A percentile compares a stretch with the other conserved stretches of the same genome.
These are phyloP conservation scores for Neofelis nebulosa DNA, from an alignment of 2,113 vertebrate genomes.

Conservation along the genomic window DNA sequence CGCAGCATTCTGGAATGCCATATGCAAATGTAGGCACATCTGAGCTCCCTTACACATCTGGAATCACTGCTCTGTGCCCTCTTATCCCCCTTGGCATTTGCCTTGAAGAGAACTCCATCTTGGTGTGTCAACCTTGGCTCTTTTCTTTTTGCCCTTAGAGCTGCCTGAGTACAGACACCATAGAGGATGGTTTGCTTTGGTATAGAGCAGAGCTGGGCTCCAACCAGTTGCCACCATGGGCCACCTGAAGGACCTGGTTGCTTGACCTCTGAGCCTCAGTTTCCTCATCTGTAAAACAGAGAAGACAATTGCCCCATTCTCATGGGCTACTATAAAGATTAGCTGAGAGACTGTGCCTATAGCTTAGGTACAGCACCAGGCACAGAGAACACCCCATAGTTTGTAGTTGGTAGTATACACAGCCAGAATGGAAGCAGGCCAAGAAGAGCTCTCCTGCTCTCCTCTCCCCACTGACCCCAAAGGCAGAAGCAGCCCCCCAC, in stretches of 20 bases:
- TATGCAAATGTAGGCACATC: rapidly evolving
- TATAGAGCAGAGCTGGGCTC: background rate
- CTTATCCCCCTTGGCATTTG: no score
- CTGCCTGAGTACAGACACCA: rapidly evolving
- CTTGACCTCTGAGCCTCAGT: background rate
- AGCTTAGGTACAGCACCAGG: background rate
- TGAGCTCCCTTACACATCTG: background rate
- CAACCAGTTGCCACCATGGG: no score
- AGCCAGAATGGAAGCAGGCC: no score
- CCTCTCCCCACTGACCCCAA: rapidly evolving
- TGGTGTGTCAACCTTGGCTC: rapidly evolving
- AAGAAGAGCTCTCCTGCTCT: no score
- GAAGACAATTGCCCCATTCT: no score
- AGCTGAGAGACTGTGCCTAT: background rate
- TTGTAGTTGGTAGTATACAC: rapidly evolving
- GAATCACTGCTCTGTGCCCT: background rate
- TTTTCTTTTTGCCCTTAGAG: background rate
- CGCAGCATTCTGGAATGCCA: background rate
- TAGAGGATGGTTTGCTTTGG: background rate
- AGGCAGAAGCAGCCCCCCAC: background rate
- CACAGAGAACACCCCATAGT: rapidly evolving
- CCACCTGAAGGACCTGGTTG: background rate
- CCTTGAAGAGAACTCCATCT: rapidly evolving
- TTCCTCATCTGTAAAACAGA: background rate
- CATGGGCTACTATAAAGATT: background rate